phyloP scores from a whole-genome alignment of 2,113 vertebrate genomes.

The Aspiorhynchus laticeps region DNA sequence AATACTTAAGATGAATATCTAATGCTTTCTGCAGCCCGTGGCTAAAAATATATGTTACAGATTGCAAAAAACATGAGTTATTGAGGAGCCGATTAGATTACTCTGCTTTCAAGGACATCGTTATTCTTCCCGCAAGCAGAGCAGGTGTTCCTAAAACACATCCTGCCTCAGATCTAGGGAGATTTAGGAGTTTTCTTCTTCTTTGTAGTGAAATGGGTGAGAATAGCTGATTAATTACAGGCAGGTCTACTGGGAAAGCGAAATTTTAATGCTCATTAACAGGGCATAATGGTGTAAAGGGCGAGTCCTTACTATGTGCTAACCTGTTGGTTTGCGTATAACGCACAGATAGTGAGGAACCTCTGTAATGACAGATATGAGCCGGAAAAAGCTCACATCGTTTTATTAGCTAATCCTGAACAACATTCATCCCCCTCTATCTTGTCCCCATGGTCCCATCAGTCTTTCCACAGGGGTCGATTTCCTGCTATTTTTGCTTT shows the following conservation, averaged over 20 bases:
- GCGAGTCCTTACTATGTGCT: background rate
- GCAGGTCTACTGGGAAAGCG: background rate
- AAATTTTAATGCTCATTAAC: conserved; percentile 19
- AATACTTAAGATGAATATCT: conserved; percentile 45
- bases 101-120: conserved; percentile 17
- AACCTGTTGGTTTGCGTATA: conserved; percentile 15
- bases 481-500: conserved; percentile 13
- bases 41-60: conserved; percentile 41
- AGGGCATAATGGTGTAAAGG: conserved; percentile 3
- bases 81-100: conserved; percentile 36
- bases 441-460: conserved; percentile 1
- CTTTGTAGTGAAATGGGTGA: conserved; percentile 20
- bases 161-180: background rate
- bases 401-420: conserved; percentile 45
- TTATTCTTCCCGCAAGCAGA: conserved; percentile 32
- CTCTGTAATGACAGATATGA: conserved; percentile 30
- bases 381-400: conserved; percentile 11
- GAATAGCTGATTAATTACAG: conserved; percentile 27
- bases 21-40: conserved; percentile 35
- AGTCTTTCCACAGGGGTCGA: conserved; percentile 24
- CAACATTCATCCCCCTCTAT: background rate
- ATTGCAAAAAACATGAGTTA: conserved; percentile 43
- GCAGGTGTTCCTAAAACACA: conserved; percentile 4
- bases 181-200: background rate
- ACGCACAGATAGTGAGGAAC: conserved; percentile 2